Base-by-base conservation (phyloP, 2,888 invertebrate species). In the Eutolmus rufibarbis region DNA sequence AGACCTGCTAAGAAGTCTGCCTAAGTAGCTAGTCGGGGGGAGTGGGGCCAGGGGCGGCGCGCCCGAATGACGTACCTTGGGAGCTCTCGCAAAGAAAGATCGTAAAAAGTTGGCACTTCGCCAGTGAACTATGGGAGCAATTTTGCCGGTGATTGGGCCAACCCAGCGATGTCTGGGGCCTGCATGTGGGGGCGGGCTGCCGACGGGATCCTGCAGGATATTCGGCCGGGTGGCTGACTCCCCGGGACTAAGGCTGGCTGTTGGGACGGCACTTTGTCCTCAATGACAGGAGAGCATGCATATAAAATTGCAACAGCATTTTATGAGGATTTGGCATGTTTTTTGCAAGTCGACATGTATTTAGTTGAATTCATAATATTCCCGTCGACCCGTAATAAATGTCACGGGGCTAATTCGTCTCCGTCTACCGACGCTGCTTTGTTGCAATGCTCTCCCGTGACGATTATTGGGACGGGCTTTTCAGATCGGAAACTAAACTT, bases 121-220 rank as follows among this genome's bases (percentile, higher is more conserved):
- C 88, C 88, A 88, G 46, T 16, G 43, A 84, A 86, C 86, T 86
- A 88, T 86, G 43, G 74, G 34, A 86, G 66, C 81, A 88, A 84
- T 86, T 88, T 86, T 77, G 88, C 82, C 57, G 86, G 86, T 74
- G 86, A 88, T 88, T 76, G 88, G 84, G 37, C 82, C 82, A 51
- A 51, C 79, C 46, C 7, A 51, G 51, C n/a, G 31, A 28, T 79
- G 40, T 78, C 23, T 78, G 2, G 19, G n/a, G n/a, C 12, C 23
- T n/a, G 19, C 43, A 78, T 23, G 43, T 37, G 43, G 19, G n/a
- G 43, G 43, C 7, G 28, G 28, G 1, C 23, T 8, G 1, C 8
- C 23, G 66, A 8, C 66, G 1, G 56, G n/a, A 56, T 56, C 56
- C 56, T 56, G 56, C 1, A 23, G 66, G 66, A 66, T 66, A 2